Conservation (phyloP, 2,797 vertebrate genomes). For the Anas bernieri region DNA sequence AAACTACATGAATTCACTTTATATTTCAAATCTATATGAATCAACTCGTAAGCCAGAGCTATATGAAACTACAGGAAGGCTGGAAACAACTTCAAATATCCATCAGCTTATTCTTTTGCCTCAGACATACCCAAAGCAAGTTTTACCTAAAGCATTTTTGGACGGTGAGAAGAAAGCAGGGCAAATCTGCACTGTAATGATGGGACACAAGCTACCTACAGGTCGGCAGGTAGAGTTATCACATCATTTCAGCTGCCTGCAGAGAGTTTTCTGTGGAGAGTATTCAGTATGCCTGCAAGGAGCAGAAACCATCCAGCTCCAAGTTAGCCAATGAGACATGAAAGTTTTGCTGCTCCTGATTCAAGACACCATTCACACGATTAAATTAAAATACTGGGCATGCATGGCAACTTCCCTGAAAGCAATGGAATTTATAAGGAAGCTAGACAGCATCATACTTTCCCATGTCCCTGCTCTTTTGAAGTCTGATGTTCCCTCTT, state of each 20-base stretch:
- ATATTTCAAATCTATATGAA: background rate
- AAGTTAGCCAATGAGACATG: background rate
- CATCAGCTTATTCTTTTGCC: background rate
- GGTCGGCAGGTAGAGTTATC: background rate
- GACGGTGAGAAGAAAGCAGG: background rate
- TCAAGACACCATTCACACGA: background rate
- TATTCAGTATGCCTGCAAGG: background rate
- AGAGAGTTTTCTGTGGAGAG: background rate
- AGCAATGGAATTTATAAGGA: background rate
- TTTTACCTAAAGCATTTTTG: background rate
- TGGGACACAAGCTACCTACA: rapidly evolving
- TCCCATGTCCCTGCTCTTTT: background rate
- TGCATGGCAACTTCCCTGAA: background rate
- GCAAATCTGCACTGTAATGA: background rate
- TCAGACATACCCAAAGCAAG: background rate
- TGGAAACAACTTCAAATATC: background rate
- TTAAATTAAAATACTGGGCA: background rate
- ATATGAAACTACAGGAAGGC: background rate
- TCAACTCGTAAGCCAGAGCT: background rate
- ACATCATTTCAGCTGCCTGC: background rate
- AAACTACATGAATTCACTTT: background rate
- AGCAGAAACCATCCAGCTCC: background rate
- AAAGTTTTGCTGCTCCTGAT: background rate
- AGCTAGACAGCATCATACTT: background rate
- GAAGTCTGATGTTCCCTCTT: background rate